Conservation (phyloP, 2,797 vertebrate genomes). For the Atherinosoma microstoma region DNA sequence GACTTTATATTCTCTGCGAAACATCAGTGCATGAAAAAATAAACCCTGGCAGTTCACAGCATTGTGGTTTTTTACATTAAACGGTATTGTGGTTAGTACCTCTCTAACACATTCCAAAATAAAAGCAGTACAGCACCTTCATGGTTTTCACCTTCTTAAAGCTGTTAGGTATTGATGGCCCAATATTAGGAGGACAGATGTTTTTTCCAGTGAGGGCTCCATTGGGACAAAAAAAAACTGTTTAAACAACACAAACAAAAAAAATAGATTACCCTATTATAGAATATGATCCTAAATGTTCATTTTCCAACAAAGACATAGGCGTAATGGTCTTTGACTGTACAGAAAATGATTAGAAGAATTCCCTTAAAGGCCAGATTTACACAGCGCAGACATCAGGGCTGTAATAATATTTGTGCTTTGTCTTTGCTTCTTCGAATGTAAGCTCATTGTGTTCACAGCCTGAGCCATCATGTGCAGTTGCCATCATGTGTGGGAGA, state of each 20-base stretch:
- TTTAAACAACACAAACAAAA: neutral
- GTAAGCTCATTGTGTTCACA: slow-evolving; percentile 41
- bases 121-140: neutral
- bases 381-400: slow-evolving; percentile 26
- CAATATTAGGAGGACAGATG: neutral
- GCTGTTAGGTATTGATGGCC: neutral
- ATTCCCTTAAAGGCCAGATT: slow-evolving; percentile 16
- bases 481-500: slow-evolving; percentile 44
- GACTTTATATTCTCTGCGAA: too few relatives aligned
- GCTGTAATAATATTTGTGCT: slow-evolving; percentile 48
- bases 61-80: too few relatives aligned
- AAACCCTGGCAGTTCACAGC: too few relatives aligned
- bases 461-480: slow-evolving; percentile 26
- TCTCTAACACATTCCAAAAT: slow-evolving; percentile 3
- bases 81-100: neutral
- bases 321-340: neutral
- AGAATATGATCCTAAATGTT: neutral
- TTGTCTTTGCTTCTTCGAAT: slow-evolving; percentile 30
- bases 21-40: too few relatives aligned
- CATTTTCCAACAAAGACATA: neutral
- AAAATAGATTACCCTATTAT: neutral
- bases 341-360: neutral
- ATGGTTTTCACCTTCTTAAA: neutral
- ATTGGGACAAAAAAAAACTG: neutral
- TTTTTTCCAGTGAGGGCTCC: neutral